Base-by-base conservation (phyloP, 2,113 vertebrate genomes). In the Phainopepla nitens region DNA sequence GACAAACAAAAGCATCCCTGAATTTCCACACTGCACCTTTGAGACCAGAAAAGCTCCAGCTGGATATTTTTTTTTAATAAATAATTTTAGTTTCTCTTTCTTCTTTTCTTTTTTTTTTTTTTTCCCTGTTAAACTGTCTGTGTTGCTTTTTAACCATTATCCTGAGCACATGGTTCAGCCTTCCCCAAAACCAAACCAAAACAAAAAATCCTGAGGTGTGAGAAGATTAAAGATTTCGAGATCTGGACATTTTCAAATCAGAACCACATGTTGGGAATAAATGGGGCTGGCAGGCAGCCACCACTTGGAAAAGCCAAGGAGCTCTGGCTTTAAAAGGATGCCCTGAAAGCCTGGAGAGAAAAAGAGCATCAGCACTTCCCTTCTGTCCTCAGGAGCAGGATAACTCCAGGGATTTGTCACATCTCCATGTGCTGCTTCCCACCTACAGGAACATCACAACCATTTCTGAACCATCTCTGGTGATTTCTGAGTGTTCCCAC, bases 241-340 rank as follows among this genome's bases (percentile, higher is more conserved):
- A 97, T 97, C 91, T 96, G 93, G 94, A 97, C 97, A 88, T 95
- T 95, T 94, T 82, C 85, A 97, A 97, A 97, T 96, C 94, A 94
- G 91, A 94, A 96, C 90, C 95, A 97, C 77, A 94, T 97, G 97
- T 96, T 73, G 65, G 57, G 93, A 96, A 96, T 95, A 91, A 94
- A 96, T 13, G 54, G 15, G 64, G 47, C 90, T 98, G 96, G 88
- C 95, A 17, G 90, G 82, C 96, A 82, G 95, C 87, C 92, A 93
- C 77, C 78, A n/a, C 57, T 92, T 60, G 84, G 84, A 71, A 94
- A 92, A 93, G 91, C 80, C 89, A 54, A 60, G 47, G 53, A 70
- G 61, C 80, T 36, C 13, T 17, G 92, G 78, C 87, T 69, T 45
- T 65, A 15, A 83, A 85, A 92, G 56, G 86, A 91, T 90, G 25